Base-by-base conservation (phyloP, 37 sponge, comb jelly and placozoan genomes). In the Ianthella basta region DNA sequence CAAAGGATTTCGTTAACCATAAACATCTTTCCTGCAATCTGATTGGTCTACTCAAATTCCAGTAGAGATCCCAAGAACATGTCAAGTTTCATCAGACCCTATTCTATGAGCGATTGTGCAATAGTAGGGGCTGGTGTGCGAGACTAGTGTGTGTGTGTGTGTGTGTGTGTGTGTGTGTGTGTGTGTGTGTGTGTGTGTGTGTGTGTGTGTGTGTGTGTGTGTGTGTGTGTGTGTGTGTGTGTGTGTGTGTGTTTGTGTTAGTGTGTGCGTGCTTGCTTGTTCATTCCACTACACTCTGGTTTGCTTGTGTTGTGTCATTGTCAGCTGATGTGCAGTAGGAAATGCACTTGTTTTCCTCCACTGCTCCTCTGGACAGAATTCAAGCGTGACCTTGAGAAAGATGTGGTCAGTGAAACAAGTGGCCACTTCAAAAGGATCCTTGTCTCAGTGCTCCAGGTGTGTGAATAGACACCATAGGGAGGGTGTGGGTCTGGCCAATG, bases 331-430 rank as follows among this genome's bases (percentile, higher is more conserved):
- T 29, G 5, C 65, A 63, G 29, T 29, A 10, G 5, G 5, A 29
- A 29, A 13, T 63, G 29, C 24, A 57, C 65, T 29, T 30, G 65
- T 6, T 29, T 24, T 63, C 29, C 29, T 30, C 20, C 35, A 20
- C 35, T 19, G 12, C 32, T 70, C 0, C 35, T 37, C 72, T 29
- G 0, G 12, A 6, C 56, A 80, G 80, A 55, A 24, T 56, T 88
- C 64, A 80, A 87, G n/a, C 56, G 87, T 34, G 86, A 93, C 65
- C 61, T 93, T 15, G 94, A 93, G 87, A 90, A 90, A 72, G 94
- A 93, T 33, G 56, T 82, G 3, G 85, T 86, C 25, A 59, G 90
- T 34, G 94, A 93, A 25, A 83, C 89, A 2, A 87, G 87, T 74
- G 94, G 94, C 0, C 86, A 90, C 72, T 89, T 89, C 67, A 86